phyloP scores from a whole-genome alignment of 2,888 invertebrate species.

The Deilephila elpenor region DNA sequence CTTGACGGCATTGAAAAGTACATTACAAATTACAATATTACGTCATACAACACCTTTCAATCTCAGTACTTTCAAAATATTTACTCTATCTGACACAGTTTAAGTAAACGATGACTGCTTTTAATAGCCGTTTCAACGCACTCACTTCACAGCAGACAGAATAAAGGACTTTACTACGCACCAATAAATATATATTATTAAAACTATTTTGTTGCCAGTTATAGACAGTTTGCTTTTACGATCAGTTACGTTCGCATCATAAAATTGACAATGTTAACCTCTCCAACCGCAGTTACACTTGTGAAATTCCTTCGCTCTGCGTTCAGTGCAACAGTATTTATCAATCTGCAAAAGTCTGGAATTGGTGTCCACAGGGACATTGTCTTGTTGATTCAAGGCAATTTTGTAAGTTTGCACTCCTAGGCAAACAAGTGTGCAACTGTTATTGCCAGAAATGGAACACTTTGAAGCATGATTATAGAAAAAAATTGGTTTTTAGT shows the following conservation, averaged over 20 bases:
- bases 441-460: neutral
- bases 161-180: conserved; percentile 12
- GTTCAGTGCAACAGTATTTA: neutral
- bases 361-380: neutral
- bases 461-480: neutral
- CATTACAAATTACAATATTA: neutral
- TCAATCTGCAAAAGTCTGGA: conserved; percentile 3
- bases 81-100: neutral
- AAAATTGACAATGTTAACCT: conserved; percentile 7
- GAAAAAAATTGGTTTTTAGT: neutral
- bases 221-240: conserved; percentile 28
- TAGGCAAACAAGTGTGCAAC: neutral
- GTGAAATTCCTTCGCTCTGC: neutral
- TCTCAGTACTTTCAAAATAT: neutral
- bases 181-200: conserved; percentile 27
- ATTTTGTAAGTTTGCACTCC: neutral
- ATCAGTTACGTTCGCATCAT: neutral
- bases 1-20: too few species aligned
- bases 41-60: neutral
- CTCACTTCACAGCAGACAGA: conserved; percentile 6
- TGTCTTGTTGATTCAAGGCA: neutral
- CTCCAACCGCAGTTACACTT: conserved; percentile 5
- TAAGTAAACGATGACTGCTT: conserved; percentile 16
- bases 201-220: conserved; percentile 29
- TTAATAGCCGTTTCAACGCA: conserved; percentile 3